Evolutionary conservation across 2,888 invertebrate species (phyloP), one percentile per base, ranked within the genome.

Genomic region (Vesta saturnalis): DNA sequence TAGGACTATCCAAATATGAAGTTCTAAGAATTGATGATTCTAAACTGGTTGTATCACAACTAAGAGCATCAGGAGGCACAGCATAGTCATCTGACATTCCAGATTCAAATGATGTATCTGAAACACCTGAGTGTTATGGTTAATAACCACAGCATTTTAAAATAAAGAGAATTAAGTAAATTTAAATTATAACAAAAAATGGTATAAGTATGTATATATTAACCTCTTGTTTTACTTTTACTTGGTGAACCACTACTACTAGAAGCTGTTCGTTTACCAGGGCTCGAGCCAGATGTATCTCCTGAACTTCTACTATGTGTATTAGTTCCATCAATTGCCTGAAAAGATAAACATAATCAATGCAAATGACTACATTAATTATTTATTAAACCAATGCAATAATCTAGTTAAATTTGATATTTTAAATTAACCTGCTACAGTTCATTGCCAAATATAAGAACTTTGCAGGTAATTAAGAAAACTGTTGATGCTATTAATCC

Each of bases 51-150:
- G 92, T 92, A 82, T 92, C 93, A 81, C 90, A 90, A 68, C 94
- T 94, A 15, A 94, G 88, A 0, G 96, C 96, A 84, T 97, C 97
- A 8, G 97, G 97, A 8, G 97, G 97, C 79, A 97, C 92, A 67
- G 97, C 97, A 85, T 97, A 97, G 86, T 97, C 97, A 82, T 97
- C 96, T 35, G 97, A 96, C 86, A 95, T 92, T 77, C 96, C 95
- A 65, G 95, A 95, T 85, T 96, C 96, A 86, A 95, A 93, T 69
- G 95, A 95, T 74, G 93, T 93, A 85, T 94, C 94, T 94, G 88
- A 83, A 87, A 88, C 86, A 84, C 85, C 87, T 85, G 80, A 74
- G 82, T 74, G 79, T 83, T 74, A 83, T 76, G 71, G 72, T 80
- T 77, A 80, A 73, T 63, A 73, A 68, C 52, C 62, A 72, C 60